phyloP scores from a whole-genome alignment of 2,888 invertebrate species.

The Galerucella calmariensis region DNA sequence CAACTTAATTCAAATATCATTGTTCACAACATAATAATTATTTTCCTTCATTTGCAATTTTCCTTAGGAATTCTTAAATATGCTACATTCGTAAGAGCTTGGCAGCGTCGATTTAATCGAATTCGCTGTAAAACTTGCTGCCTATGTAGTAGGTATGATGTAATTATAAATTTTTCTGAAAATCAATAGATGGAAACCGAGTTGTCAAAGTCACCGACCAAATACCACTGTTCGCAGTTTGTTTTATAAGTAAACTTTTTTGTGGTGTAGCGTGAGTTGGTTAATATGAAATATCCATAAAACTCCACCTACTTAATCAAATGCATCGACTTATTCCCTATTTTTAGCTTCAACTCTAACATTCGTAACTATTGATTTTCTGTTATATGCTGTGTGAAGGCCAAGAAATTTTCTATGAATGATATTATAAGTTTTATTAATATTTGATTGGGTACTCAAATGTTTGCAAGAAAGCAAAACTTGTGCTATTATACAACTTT shows the following conservation, averaged over 20 bases:
- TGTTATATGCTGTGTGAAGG: neutral
- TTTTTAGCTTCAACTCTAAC: neutral
- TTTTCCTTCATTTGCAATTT: too few species aligned
- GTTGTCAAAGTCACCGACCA: too few species aligned
- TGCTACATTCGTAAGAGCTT: neutral
- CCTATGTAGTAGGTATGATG: neutral
- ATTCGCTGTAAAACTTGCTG: neutral
- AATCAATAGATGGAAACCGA: neutral
- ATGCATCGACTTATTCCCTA: neutral
- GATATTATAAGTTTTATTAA: too few species aligned
- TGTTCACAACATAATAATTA: too few species aligned
- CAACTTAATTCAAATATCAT: too few species aligned
- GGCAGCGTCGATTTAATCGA: neutral
- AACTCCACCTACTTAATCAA: neutral
- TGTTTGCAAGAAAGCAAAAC: too few species aligned
- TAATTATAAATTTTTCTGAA: neutral
- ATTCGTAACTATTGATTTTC: neutral
- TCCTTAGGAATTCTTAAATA: neutral
- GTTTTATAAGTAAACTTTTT: neutral
- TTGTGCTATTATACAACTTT: too few species aligned
- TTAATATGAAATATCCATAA: neutral
- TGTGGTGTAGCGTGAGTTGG: neutral
- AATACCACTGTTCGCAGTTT: too few species aligned
- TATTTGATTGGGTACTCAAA: too few species aligned
- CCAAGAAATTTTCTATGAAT: too few species aligned